These are phyloP conservation scores for Tinea trinotella DNA, from an alignment of 2,888 invertebrate species.

Conservation along the genomic window DNA sequence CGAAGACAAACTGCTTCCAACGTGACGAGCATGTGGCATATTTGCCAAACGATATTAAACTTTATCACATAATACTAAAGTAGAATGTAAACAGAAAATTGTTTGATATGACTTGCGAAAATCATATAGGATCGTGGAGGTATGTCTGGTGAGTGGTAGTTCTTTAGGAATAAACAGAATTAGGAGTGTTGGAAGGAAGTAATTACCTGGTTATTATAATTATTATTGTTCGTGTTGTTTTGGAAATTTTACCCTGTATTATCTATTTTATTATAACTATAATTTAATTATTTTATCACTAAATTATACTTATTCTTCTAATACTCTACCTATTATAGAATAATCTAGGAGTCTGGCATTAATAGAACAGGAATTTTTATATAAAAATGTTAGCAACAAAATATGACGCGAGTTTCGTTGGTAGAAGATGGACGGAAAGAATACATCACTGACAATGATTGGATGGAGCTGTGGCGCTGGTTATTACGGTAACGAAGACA, in stretches of 20 bases:
- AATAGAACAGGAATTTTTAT: not conserved
- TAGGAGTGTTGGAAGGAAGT: not conserved
- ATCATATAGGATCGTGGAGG: not conserved
- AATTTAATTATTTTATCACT: too few species aligned
- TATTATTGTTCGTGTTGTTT: too few species aligned
- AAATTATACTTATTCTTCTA: too few species aligned
- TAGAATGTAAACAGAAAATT: not conserved
- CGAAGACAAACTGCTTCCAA: slow-evolving; percentile 22
- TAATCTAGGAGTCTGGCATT: too few species aligned
- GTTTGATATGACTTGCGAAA: not conserved
- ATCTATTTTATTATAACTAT: too few species aligned
- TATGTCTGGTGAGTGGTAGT: not conserved
- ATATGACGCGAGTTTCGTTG: slow-evolving; percentile 9
- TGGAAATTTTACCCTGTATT: too few species aligned
- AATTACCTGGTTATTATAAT: not conserved
- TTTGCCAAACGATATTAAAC: slow-evolving; percentile 5
- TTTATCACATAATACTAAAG: slow-evolving; percentile 3
- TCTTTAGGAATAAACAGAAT: not conserved
- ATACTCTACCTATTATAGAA: too few species aligned
- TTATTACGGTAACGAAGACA: slow-evolving; percentile 17
- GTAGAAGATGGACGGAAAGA: slow-evolving; percentile 4
- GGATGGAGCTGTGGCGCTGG: slow-evolving; percentile 9
- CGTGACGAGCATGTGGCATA: slow-evolving; percentile 18
- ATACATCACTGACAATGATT: slow-evolving; percentile 16
- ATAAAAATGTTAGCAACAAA: not conserved